These are phyloP conservation scores for Lamellibrachia luymesi DNA, from an alignment of 1,140 invertebrate genomes.

Conservation along the genomic window DNA sequence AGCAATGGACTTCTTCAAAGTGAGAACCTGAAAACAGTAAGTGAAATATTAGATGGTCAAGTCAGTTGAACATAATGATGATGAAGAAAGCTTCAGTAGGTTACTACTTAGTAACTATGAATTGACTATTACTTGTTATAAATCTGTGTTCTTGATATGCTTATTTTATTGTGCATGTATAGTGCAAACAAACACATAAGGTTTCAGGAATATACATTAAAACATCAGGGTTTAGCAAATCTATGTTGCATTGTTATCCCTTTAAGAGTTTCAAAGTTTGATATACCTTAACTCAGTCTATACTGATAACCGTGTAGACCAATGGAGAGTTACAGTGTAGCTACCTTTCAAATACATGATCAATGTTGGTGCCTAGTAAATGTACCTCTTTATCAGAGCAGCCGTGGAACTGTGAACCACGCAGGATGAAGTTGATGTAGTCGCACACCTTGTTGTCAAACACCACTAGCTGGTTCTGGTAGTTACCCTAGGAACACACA, in stretches of 20 bases:
- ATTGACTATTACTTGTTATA: neutral
- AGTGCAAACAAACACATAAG: too few relatives aligned
- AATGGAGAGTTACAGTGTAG: neutral
- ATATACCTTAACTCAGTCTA: too few relatives aligned
- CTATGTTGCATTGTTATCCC: too few relatives aligned
- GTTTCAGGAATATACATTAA: too few relatives aligned
- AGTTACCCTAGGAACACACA: constrained; percentile 45
- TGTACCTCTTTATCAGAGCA: constrained; percentile 50
- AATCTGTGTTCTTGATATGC: too few relatives aligned
- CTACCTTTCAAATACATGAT: too few relatives aligned
- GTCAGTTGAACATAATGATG: too few relatives aligned
- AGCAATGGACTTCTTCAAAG: constrained; percentile 46
- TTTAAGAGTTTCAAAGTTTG: too few relatives aligned
- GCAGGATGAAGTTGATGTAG: constrained; percentile 51
- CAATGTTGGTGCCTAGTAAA: neutral
- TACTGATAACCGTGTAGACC: too few relatives aligned
- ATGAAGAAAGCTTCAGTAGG: too few relatives aligned
- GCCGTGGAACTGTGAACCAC: constrained; percentile 42
- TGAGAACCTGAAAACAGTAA: neutral
- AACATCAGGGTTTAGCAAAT: too few relatives aligned
- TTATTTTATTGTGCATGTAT: too few relatives aligned
- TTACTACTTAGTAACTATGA: neutral
- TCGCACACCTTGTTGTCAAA: constrained; percentile 54
- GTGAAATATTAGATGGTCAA: neutral
- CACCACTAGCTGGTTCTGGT: constrained; percentile 44